phyloP scores from a whole-genome alignment of 2,113 vertebrate species.

The Vireo altiloquus region DNA sequence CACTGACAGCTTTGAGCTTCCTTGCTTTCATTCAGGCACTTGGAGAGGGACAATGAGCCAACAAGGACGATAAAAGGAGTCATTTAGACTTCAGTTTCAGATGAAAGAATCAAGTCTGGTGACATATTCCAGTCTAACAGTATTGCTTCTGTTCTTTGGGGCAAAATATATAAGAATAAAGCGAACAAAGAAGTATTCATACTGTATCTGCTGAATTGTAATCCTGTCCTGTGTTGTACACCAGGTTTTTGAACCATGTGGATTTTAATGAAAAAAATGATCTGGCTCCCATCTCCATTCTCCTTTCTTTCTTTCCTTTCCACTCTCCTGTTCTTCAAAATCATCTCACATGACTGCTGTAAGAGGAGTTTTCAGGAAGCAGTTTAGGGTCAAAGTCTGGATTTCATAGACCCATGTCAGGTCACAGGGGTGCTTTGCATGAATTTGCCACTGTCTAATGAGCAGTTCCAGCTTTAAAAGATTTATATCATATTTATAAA shows the following conservation, averaged over 20 bases:
- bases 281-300: neutral
- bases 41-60: conserved; percentile 16
- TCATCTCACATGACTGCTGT: neutral
- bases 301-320: neutral
- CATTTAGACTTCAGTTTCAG: conserved; percentile 60
- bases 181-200: conserved; percentile 49
- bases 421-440: neutral
- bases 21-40: conserved; percentile 11
- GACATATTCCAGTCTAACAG: conserved; percentile 58
- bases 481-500: neutral
- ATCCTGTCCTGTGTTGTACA: neutral
- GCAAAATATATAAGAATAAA: conserved; percentile 37
- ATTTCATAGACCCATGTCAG: neutral
- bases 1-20: conserved; percentile 62
- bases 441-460: neutral
- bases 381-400: conserved; percentile 2
- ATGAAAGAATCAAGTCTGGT: conserved; percentile 56
- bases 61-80: conserved; percentile 71
- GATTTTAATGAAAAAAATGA: conserved; percentile 10
- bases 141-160: conserved; percentile 53
- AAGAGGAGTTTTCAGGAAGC: neutral
- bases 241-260: conserved; percentile 3
- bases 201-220: neutral
- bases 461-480: neutral
- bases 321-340: neutral